phyloP scores from a whole-genome alignment of 2,113 vertebrate species.

The Entosphenus tridentatus region DNA sequence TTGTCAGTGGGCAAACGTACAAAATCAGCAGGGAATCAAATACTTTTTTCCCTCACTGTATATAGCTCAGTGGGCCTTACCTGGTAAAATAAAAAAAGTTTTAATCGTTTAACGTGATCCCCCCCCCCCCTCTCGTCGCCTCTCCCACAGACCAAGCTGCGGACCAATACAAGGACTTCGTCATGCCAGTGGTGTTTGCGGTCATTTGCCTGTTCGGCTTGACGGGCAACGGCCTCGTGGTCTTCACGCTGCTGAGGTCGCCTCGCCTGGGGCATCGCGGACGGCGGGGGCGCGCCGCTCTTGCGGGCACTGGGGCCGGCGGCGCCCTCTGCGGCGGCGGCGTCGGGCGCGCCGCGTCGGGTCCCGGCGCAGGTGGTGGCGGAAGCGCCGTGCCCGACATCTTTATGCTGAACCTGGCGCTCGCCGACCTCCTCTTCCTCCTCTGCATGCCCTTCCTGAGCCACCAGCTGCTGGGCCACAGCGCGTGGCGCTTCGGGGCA shows the following conservation, averaged over 20 bases:
- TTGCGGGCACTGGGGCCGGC: too few relatives aligned
- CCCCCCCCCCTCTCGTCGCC: too few relatives aligned
- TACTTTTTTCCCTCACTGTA: too few relatives aligned
- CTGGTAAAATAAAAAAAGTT: too few relatives aligned
- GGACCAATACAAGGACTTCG: conserved; percentile 19
- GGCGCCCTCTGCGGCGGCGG: too few relatives aligned
- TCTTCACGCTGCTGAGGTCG: conserved; percentile 39
- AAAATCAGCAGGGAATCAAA: too few relatives aligned
- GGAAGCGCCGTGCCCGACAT: conserved; percentile 38
- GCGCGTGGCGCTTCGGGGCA: conserved; percentile 44
- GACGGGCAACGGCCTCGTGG: conserved; percentile 38
- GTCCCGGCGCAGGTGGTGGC: conserved; percentile 33
- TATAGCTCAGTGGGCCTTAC: too few relatives aligned
- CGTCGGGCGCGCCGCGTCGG: conserved; percentile 13
- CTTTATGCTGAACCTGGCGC: conserved; percentile 47
- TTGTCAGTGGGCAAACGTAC: too few relatives aligned
- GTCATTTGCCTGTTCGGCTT: conserved; percentile 49
- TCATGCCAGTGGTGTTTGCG: conserved; percentile 41
- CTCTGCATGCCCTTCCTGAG: conserved; percentile 57
- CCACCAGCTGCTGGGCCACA: conserved; percentile 48
- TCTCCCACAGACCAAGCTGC: too few relatives aligned
- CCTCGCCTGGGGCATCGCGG: too few relatives aligned
- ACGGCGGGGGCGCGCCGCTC: too few relatives aligned
- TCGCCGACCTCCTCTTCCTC: conserved; percentile 45
- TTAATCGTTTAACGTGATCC: too few relatives aligned